These are phyloP conservation scores for Drosophila antonietae DNA, from an alignment of 2,888 invertebrate species.

Conservation along the genomic window DNA sequence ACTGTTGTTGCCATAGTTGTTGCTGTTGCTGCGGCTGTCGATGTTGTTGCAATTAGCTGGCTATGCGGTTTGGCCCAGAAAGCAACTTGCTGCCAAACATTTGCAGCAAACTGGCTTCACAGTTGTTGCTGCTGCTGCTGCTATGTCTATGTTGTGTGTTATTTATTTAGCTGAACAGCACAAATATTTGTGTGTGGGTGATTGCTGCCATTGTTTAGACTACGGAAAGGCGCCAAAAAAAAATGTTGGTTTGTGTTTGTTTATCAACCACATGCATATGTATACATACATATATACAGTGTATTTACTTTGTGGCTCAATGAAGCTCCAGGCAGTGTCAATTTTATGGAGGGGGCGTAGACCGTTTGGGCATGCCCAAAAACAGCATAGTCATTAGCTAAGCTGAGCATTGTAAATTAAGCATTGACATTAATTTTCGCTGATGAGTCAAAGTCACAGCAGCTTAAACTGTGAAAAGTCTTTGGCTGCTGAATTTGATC, in stretches of 20 bases:
- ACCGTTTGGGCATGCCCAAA: slow-evolving; percentile 55
- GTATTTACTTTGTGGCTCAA: slow-evolving; percentile 48
- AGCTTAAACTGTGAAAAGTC: neutral
- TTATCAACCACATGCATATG: slow-evolving; percentile 37
- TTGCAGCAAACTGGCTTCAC: slow-evolving; percentile 47
- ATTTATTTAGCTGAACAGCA: slow-evolving; percentile 41
- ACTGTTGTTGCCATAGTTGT: slow-evolving; percentile 40
- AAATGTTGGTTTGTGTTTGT: slow-evolving; percentile 12
- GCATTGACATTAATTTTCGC: slow-evolving; percentile 54
- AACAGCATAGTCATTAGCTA: slow-evolving; percentile 65
- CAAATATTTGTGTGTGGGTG: slow-evolving; percentile 62
- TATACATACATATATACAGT: slow-evolving; percentile 5
- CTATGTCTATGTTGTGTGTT: slow-evolving; percentile 28
- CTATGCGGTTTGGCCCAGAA: slow-evolving; percentile 78
- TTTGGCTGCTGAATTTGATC: too few relatives aligned
- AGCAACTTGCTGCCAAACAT: slow-evolving; percentile 65
- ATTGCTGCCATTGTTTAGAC: slow-evolving; percentile 59
- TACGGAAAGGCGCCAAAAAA: slow-evolving; percentile 67
- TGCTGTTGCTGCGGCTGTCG: slow-evolving; percentile 16
- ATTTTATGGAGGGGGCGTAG: slow-evolving; percentile 40
- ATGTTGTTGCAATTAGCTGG: slow-evolving; percentile 70
- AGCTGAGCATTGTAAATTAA: slow-evolving; percentile 31
- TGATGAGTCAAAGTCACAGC: slow-evolving; percentile 32
- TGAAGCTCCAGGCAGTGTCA: slow-evolving; percentile 48
- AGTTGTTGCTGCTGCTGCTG: slow-evolving; percentile 30